phyloP scores from a whole-genome alignment of 2,888 invertebrate genomes.

The Scaptomyza tumidula region DNA sequence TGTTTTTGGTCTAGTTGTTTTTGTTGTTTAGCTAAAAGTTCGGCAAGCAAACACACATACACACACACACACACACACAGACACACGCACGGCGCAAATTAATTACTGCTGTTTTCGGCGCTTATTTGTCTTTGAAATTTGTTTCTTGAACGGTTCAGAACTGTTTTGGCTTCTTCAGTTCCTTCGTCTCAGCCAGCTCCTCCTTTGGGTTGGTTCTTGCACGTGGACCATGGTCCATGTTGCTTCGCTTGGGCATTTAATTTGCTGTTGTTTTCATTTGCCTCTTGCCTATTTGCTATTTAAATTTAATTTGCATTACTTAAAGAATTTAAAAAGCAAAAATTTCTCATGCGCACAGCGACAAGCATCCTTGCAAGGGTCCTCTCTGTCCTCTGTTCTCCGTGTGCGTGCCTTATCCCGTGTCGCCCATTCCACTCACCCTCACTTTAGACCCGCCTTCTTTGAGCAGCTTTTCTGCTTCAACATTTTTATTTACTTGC shows the following conservation, averaged over 20 bases:
- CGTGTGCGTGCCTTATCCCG: conserved; percentile 26
- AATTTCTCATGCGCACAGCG: conserved; percentile 72
- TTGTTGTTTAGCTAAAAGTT: conserved; percentile 46
- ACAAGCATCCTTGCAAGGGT: conserved; percentile 39
- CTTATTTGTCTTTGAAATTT: conserved; percentile 82
- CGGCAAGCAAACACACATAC: conserved; percentile 37
- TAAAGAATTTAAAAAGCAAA: conserved; percentile 78
- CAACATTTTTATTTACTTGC: conserved; percentile 78
- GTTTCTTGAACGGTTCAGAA: conserved; percentile 66
- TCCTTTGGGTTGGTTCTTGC: conserved; percentile 13
- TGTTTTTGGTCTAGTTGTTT: conserved; percentile 20
- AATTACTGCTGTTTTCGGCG: conserved; percentile 80
- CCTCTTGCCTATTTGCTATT: conserved; percentile 77
- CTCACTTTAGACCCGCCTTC: neutral
- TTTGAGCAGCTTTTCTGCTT: conserved; percentile 76
- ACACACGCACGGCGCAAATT: conserved; percentile 69
- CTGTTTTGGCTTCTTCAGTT: conserved; percentile 18
- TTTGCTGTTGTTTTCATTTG: conserved; percentile 62
- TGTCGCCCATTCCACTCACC: neutral
- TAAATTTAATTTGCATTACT: conserved; percentile 81
- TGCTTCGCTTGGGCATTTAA: conserved; percentile 56
- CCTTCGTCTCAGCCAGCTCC: neutral
- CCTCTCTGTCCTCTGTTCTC: neutral
- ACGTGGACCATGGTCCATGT: conserved; percentile 20
- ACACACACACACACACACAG: conserved; percentile 14